Evolutionary conservation across 2,113 vertebrate genomes (phyloP).

Genomic region (Acrocephalus arundinaceus): DNA sequence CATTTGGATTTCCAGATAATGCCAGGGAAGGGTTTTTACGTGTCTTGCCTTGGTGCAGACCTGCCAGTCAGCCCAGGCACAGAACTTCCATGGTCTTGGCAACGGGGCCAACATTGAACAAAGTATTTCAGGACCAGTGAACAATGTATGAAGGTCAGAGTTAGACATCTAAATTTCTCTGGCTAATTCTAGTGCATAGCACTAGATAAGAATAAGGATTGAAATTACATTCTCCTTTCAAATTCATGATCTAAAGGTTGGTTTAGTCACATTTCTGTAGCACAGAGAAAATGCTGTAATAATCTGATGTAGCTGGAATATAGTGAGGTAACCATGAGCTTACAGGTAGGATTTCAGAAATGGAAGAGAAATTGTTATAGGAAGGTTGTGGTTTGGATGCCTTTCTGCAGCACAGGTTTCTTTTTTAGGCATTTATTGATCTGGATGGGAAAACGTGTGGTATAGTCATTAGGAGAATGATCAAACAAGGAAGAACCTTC

Average conservation of each 20-base stretch:
- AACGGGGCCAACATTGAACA: not conserved
- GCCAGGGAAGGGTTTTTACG: not conserved
- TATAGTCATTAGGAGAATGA: not conserved
- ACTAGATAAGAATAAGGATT: not conserved
- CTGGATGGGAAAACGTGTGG: not conserved
- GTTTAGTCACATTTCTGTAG: not conserved
- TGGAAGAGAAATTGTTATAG: not conserved
- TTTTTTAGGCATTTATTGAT: not conserved
- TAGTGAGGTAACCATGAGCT: not conserved
- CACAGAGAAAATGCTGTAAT: not conserved
- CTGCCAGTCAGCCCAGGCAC: not conserved
- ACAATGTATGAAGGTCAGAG: not conserved
- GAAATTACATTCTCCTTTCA: not conserved
- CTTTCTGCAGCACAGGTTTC: not conserved
- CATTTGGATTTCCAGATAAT: fast-evolving
- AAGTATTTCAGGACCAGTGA: not conserved
- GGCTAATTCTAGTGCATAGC: not conserved
- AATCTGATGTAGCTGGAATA: not conserved
- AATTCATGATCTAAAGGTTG: not conserved
- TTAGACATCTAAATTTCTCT: not conserved
- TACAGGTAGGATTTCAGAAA: not conserved
- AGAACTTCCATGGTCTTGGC: not conserved
- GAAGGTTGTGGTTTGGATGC: not conserved
- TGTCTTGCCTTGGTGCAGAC: not conserved
- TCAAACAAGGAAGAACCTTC: not conserved